Base-by-base conservation (phyloP, 2,888 invertebrate species). In the Cryptus armator region DNA sequence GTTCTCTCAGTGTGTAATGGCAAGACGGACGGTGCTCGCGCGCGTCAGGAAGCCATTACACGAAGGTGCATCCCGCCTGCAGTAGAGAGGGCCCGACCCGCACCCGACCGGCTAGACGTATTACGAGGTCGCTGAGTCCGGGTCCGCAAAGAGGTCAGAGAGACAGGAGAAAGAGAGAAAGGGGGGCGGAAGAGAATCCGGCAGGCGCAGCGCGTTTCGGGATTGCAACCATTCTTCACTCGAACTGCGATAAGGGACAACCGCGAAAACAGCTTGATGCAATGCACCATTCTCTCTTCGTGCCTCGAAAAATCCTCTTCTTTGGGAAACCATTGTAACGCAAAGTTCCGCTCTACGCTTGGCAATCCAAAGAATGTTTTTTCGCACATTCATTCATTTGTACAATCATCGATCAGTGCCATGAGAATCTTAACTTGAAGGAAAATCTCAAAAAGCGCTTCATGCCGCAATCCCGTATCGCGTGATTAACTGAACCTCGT, bases 141-240 rank as follows among this genome's bases (percentile, higher is more conserved):
- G 77, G 87, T 89, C 79, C 79, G 82, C 82, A 89, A 89, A 86
- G 86, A 89, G 89, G 89, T 90, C 90, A 88, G 83, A 84, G 86
- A 82, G 64, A 79, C 64, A 70, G 37, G 62, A 44, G 53, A 29
- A 71, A 48, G 66, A 48, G 51, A 43, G 66, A 37, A 4, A 24
- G 14, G 62, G 29, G 56, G 16, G 37, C 46, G 75, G 68, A 75
- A 76, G 70, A 71, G 78, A 75, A 83, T 81, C 85, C 81, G 68
- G 79, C 59, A 68, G 78, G 53, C 70, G 75, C 59, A 56, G 74
- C 46, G 74, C 43, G 64, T 80, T 85, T 85, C 76, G 83, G 89
- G 89, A 90, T 90, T 89, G 90, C 87, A 84, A 87, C 89, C 87
- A 90, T 90, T 90, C 87, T 89, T 90, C 88, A 89, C 78, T 85